phyloP scores from a whole-genome alignment of 2,797 vertebrate genomes.

The Gymnothorax javanicus region DNA sequence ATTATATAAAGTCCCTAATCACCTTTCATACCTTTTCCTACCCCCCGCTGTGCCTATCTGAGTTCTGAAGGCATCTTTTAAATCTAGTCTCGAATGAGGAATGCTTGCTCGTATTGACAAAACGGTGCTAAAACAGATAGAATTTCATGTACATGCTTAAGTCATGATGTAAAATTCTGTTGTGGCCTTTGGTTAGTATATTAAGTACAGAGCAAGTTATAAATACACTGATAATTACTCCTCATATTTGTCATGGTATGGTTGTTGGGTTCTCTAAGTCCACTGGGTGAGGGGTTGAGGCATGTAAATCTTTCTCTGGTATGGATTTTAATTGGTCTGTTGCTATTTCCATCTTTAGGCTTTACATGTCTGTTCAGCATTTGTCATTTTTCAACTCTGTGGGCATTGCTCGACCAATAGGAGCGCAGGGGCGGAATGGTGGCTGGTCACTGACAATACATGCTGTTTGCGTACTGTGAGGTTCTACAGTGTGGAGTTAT shows the following conservation, averaged over 20 bases:
- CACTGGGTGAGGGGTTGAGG: neutral
- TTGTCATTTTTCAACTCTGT: slow-evolving; percentile 8
- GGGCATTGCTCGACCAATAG: neutral
- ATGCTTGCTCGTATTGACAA: neutral
- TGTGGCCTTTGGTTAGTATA: neutral
- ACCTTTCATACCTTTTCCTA: neutral
- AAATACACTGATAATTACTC: neutral
- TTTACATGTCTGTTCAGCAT: slow-evolving; percentile 10
- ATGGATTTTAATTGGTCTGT: slow-evolving; percentile 14
- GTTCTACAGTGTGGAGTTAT: no score
- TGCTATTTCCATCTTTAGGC: slow-evolving; percentile 2
- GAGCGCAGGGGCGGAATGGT: neutral
- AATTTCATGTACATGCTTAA: neutral
- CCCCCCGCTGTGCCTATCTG: neutral
- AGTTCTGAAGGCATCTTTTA: neutral
- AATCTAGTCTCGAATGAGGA: neutral
- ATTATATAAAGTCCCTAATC: neutral
- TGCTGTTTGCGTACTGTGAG: no score
- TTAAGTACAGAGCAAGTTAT: neutral
- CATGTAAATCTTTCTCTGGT: neutral
- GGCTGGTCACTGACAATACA: no score
- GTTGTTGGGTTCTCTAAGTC: neutral
- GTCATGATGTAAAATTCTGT: neutral
- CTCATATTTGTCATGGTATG: neutral
- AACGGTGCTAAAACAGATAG: neutral